Percentiles rank a stretch among this genome's conserved stretches.
phyloP scores from a whole-genome alignment of 1,140 invertebrate species.

The Tribolium castaneum region DNA sequence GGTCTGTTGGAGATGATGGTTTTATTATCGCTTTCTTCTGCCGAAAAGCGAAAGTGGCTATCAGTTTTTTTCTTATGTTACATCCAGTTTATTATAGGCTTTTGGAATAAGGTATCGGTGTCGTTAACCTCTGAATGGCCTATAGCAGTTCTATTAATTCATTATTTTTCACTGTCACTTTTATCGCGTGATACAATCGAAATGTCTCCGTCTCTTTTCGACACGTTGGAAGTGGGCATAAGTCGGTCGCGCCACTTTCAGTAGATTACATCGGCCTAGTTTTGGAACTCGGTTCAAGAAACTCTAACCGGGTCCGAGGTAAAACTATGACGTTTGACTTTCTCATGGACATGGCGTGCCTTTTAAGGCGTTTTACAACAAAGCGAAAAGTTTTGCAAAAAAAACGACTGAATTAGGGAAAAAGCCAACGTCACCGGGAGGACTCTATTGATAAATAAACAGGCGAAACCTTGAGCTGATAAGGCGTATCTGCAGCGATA shows the following conservation, averaged over 20 bases:
- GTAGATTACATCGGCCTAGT: slow-evolving; percentile 51
- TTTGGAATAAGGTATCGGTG: slow-evolving; percentile 41
- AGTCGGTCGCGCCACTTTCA: slow-evolving; percentile 31
- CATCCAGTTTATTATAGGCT: neutral
- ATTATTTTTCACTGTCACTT: slow-evolving; percentile 60
- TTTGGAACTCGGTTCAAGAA: slow-evolving; percentile 54
- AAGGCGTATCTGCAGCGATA: slow-evolving; percentile 36
- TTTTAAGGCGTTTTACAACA: slow-evolving; percentile 52
- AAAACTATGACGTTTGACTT: slow-evolving; percentile 57
- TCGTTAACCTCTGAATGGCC: slow-evolving; percentile 48
- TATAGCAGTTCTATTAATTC: slow-evolving; percentile 44
- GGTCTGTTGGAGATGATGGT: neutral
- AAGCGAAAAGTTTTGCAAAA: neutral
- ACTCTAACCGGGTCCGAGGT: slow-evolving; percentile 56
- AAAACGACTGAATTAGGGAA: neutral
- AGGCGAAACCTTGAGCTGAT: slow-evolving; percentile 49
- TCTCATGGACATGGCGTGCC: slow-evolving; percentile 57
- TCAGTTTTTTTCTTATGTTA: neutral
- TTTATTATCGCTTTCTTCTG: slow-evolving; percentile 27
- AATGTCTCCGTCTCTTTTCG: slow-evolving; percentile 36
- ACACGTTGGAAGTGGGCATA: slow-evolving; percentile 1
- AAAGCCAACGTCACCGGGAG: neutral
- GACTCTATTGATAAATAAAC: neutral
- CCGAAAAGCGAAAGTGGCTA: slow-evolving; percentile 30
- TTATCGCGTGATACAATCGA: slow-evolving; percentile 48